A percentile compares a stretch with the other conserved stretches of the same genome.
Evolutionary conservation across 2,113 vertebrate species (phyloP).

Genomic region (Phalacrocorax aristotelis): DNA sequence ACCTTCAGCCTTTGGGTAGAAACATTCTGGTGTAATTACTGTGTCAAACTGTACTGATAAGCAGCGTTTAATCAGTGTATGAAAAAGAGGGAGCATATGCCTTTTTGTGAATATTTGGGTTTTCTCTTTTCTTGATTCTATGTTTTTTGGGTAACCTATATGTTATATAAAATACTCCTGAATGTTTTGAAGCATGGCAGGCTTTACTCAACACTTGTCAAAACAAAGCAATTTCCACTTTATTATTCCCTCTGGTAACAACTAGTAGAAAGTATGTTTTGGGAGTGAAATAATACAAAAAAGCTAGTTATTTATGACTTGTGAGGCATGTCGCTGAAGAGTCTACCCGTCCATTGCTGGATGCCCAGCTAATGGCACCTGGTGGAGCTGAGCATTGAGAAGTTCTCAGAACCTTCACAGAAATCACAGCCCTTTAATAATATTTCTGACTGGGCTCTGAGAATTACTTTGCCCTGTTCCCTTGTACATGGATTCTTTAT

Average conservation of each 20-base stretch:
- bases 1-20: background rate
- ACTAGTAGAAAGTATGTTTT: background rate
- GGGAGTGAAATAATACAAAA: background rate
- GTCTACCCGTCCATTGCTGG: background rate
- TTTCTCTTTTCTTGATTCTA: background rate
- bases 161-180: background rate
- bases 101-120: background rate
- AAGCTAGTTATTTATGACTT: background rate
- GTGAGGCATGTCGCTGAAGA: background rate
- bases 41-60: background rate
- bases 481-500: background rate
- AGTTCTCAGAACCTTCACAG: background rate
- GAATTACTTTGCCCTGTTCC: background rate
- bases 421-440: background rate
- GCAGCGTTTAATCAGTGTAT: background rate
- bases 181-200: background rate
- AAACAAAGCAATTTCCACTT: background rate
- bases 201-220: background rate
- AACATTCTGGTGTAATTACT: slow-evolving; percentile 5
- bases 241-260: background rate
- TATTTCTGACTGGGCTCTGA: background rate
- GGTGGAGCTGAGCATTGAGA: background rate
- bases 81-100: background rate
- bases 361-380: background rate
- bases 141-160: background rate